phyloP scores from a whole-genome alignment of 2,888 invertebrate genomes.

The Bellardia bayeri region DNA sequence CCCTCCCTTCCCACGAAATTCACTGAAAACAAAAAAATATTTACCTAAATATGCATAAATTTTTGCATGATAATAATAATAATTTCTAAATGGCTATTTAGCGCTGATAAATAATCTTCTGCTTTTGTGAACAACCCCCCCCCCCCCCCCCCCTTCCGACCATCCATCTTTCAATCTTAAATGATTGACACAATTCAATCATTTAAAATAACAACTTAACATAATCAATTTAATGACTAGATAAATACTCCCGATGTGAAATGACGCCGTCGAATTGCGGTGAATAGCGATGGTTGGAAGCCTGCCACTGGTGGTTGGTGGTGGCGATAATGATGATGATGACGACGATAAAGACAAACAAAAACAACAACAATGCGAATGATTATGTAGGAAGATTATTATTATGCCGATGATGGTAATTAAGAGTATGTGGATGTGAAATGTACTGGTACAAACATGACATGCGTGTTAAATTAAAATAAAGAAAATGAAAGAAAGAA shows the following conservation, averaged over 20 bases:
- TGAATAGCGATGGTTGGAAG: conserved; percentile 29
- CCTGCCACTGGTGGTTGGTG: conserved; percentile 26
- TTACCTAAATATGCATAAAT: too few species aligned
- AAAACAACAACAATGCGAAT: conserved; percentile 29
- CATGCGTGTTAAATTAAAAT: conserved; percentile 62
- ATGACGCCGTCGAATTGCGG: conserved; percentile 51
- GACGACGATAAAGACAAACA: conserved; percentile 1
- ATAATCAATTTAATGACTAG: conserved; percentile 68
- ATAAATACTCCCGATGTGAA: conserved; percentile 70
- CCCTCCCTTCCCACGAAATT: too few species aligned
- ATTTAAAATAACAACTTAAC: conserved; percentile 68
- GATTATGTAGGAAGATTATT: conserved; percentile 48
- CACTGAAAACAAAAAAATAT: too few species aligned
- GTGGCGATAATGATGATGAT: conserved; percentile 9
- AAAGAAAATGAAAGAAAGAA: conserved; percentile 37
- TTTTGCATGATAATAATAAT: conserved; percentile 29
- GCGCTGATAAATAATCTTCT: conserved; percentile 18
- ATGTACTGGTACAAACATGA: conserved; percentile 41
- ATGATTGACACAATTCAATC: conserved; percentile 72
- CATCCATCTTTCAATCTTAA: neutral
- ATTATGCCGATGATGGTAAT: conserved; percentile 64
- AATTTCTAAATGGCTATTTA: conserved; percentile 57
- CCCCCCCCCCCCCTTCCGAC: neutral
- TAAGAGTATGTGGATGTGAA: conserved; percentile 60
- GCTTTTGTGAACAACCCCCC: conserved; percentile 35